phyloP scores from a whole-genome alignment of 2,113 vertebrate species.

The Silurus meridionalis region DNA sequence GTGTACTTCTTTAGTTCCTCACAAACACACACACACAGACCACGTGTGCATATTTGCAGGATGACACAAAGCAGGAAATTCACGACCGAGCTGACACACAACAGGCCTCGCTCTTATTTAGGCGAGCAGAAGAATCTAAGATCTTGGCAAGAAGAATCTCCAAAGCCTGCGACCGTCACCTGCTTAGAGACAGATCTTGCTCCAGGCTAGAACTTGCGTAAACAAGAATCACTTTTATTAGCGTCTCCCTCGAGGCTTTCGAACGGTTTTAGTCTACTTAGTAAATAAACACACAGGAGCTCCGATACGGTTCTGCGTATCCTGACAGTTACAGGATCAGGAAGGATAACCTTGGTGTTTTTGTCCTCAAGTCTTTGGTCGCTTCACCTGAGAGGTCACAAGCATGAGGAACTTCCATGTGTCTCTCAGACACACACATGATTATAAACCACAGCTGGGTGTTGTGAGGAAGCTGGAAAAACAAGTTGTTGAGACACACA shows the following conservation, averaged over 20 bases:
- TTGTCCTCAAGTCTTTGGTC: background rate
- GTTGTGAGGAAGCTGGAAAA: background rate
- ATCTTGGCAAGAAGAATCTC: too few species aligned
- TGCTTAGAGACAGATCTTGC: background rate
- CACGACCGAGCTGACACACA: background rate
- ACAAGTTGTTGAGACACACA: background rate
- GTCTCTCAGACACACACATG: background rate
- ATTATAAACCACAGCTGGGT: background rate
- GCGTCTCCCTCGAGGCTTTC: background rate
- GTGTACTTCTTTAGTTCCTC: background rate
- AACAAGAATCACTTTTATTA: constrained; percentile 20
- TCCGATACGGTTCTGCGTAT: background rate
- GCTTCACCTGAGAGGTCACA: background rate
- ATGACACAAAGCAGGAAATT: background rate
- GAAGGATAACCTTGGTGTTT: background rate
- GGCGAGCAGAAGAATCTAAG: background rate
- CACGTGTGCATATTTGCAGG: background rate
- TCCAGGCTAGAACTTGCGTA: background rate
- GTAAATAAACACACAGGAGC: background rate
- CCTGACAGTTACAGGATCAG: background rate
- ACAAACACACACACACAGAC: background rate
- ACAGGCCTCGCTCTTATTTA: background rate
- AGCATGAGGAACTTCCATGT: background rate
- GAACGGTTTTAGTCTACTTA: background rate
- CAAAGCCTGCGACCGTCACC: background rate